These are phyloP conservation scores for Neogobius melanostomus DNA, from an alignment of 2,113 vertebrate species.

Conservation along the genomic window DNA sequence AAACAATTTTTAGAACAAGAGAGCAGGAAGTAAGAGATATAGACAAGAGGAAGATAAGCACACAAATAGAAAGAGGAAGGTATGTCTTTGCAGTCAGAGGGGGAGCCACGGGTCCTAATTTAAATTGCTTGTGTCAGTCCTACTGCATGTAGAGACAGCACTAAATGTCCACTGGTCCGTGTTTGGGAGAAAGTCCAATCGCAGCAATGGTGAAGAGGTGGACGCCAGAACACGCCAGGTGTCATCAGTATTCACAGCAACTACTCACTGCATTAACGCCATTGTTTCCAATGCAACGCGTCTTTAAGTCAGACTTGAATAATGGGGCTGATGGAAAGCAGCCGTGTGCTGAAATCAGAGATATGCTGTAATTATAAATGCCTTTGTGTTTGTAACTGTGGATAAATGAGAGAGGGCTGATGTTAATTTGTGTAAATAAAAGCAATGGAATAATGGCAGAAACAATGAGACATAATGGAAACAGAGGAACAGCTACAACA, in stretches of 20 bases:
- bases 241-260: constrained; percentile 27
- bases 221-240: constrained; percentile 11
- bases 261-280: constrained; percentile 43
- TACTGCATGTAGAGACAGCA: constrained; percentile 39
- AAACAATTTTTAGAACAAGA: constrained; percentile 49
- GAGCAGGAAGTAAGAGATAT: constrained; percentile 24
- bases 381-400: constrained; percentile 41
- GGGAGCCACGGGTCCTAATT: constrained; percentile 32
- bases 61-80: constrained; percentile 49
- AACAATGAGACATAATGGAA: constrained; percentile 46
- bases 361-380: constrained; percentile 57
- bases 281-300: constrained; percentile 44
- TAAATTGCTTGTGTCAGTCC: constrained; percentile 56
- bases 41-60: constrained; percentile 69
- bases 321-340: constrained; percentile 51
- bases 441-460: constrained; percentile 40
- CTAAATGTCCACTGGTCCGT: constrained; percentile 45
- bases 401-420: constrained; percentile 17
- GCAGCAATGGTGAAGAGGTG: constrained; percentile 16
- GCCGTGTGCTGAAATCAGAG: constrained; percentile 45
- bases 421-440: constrained; percentile 55
- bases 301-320: constrained; percentile 57
- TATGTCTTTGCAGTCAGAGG: constrained; percentile 49
- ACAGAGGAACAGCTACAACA: constrained; percentile 31
- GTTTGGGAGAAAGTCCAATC: constrained; percentile 39